Evolutionary conservation across 2,113 vertebrate genomes (phyloP).

Genomic region (Delphinus delphis): DNA sequence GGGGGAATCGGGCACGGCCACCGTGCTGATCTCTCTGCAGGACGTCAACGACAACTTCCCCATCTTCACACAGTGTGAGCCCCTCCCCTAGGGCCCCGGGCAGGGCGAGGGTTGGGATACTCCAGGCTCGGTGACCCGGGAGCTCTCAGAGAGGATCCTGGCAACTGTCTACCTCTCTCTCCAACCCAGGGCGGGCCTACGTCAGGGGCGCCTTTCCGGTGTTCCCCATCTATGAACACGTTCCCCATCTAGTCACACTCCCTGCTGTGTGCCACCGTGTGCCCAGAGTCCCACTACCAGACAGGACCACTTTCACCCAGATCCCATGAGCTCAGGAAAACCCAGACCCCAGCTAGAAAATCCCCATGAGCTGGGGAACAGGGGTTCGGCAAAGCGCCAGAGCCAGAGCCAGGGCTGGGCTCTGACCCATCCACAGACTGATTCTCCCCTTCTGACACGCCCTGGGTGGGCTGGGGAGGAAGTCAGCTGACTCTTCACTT

Average conservation of each 20-base stretch:
- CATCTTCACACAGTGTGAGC: slow-evolving; percentile 88
- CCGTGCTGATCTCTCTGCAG: slow-evolving; percentile 86
- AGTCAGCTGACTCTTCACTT: neutral
- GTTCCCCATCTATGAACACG: neutral
- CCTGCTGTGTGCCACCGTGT: neutral
- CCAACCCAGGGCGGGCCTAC: neutral
- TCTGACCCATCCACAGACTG: neutral
- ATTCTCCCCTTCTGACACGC: neutral
- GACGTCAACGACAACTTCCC: slow-evolving; percentile 96
- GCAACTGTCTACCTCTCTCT: neutral
- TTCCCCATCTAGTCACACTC: neutral
- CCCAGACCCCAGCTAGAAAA: neutral
- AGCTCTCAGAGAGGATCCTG: neutral
- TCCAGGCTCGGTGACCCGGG: neutral
- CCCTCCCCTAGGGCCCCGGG: neutral
- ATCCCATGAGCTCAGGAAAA: neutral
- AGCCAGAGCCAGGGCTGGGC: neutral
- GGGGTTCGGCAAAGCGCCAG: neutral
- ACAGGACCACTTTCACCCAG: neutral
- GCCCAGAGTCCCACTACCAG: neutral
- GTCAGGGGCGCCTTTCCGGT: neutral
- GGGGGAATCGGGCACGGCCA: slow-evolving; percentile 87
- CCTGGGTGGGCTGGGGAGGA: neutral
- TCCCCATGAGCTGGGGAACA: neutral
- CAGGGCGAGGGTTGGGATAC: neutral